Conservation (phyloP, 2,797 vertebrate species). For the Acanthornis magna region DNA sequence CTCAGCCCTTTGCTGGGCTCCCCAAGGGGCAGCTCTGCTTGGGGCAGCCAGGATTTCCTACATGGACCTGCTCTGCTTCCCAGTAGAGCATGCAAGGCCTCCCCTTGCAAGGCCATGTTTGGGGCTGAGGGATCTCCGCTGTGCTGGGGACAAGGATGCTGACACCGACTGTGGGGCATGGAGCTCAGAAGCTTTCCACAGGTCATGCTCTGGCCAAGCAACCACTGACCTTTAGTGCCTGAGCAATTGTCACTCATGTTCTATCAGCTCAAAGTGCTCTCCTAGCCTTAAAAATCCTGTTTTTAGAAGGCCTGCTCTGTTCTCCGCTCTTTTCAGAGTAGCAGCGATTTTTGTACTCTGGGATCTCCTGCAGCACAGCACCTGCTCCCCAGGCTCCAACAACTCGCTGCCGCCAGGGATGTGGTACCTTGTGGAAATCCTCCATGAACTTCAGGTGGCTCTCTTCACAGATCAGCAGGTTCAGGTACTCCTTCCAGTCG, state of each 20-base stretch:
- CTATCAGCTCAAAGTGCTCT: neutral
- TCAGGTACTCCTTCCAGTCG: constrained; percentile 98
- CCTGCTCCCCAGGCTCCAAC: accelerated
- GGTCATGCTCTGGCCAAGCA: neutral
- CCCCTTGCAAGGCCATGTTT: neutral
- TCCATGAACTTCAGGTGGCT: constrained; percentile 98
- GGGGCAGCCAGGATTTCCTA: neutral
- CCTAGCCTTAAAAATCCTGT: neutral
- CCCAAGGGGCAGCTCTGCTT: neutral
- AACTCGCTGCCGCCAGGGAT: accelerated
- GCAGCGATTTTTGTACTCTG: too few species aligned
- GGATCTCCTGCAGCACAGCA: neutral
- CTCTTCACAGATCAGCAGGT: constrained; percentile 97
- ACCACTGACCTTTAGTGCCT: neutral
- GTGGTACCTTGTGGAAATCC: constrained; percentile 91
- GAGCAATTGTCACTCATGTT: neutral
- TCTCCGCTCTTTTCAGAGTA: neutral
- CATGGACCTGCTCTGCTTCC: neutral
- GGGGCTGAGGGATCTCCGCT: neutral
- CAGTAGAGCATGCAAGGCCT: neutral
- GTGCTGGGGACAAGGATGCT: neutral
- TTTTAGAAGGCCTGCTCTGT: neutral
- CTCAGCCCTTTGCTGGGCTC: neutral
- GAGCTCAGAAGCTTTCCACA: neutral
- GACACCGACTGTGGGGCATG: accelerated